A percentile compares a stretch with the other conserved stretches of the same genome.
Evolutionary conservation across 2,888 invertebrate genomes (phyloP).

Genomic region (Darwinula stevensoni): DNA sequence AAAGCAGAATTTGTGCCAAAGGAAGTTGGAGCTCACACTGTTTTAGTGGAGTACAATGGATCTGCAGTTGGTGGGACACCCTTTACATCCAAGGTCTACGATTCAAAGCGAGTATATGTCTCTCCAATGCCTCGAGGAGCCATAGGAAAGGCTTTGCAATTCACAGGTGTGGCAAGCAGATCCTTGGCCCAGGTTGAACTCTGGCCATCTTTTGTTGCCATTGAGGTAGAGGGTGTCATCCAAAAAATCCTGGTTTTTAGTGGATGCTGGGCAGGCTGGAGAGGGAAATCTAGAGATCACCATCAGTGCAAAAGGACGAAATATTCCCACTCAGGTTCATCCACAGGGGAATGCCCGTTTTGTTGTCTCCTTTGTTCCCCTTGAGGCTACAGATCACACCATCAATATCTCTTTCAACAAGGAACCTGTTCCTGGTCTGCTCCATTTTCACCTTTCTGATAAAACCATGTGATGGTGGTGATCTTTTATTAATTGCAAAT

Average conservation of each 20-base stretch:
- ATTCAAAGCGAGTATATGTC: slow-evolving; percentile 58
- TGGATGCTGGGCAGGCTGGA: slow-evolving; percentile 84
- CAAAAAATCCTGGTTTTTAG: too few species aligned
- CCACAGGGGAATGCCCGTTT: slow-evolving; percentile 70
- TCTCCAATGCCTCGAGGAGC: slow-evolving; percentile 46
- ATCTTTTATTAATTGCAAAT: too few species aligned
- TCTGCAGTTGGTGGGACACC: slow-evolving; percentile 53
- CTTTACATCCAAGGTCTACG: slow-evolving; percentile 43
- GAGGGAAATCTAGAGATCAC: slow-evolving; percentile 93
- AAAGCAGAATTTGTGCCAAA: slow-evolving; percentile 71
- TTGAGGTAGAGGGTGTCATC: too few species aligned
- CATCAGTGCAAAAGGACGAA: slow-evolving; percentile 66
- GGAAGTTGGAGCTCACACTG: slow-evolving; percentile 72
- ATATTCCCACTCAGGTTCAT: slow-evolving; percentile 82
- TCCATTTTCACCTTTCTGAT: too few species aligned
- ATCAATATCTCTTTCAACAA: slow-evolving; percentile 95
- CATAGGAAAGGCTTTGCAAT: slow-evolving; percentile 70
- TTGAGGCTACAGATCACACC: slow-evolving; percentile 71
- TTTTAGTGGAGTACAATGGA: slow-evolving; percentile 69
- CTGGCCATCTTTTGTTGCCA: slow-evolving; percentile 10
- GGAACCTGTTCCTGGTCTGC: slow-evolving; percentile 26
- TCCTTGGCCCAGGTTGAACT: background rate
- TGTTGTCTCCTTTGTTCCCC: slow-evolving; percentile 83
- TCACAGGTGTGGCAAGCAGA: slow-evolving; percentile 25
- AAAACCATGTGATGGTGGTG: too few species aligned